These are phyloP conservation scores for Pitangus sulphuratus DNA, from an alignment of 2,797 vertebrate genomes.

Conservation along the genomic window DNA sequence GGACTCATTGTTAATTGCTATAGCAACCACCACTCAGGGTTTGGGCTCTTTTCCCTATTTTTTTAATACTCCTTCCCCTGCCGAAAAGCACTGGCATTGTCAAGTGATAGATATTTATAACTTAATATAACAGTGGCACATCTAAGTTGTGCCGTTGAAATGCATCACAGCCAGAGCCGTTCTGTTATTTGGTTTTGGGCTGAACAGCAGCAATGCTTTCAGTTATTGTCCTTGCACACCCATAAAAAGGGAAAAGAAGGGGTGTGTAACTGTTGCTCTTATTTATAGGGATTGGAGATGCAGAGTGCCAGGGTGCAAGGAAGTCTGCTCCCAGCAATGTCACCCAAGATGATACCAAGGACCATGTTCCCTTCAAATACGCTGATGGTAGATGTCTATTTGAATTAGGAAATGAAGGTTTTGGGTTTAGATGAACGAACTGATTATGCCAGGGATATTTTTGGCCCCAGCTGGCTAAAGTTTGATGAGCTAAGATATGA, in stretches of 20 bases:
- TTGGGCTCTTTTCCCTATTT: neutral
- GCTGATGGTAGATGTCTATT: constrained; percentile 12
- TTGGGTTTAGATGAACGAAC: constrained; percentile 12
- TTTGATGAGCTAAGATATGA: constrained; percentile 39
- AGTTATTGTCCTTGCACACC: constrained; percentile 61
- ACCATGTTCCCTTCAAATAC: neutral
- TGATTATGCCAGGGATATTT: constrained; percentile 52
- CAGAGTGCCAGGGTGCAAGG: neutral
- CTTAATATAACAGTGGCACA: constrained; percentile 67
- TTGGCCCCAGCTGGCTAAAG: constrained; percentile 32
- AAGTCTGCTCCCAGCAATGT: neutral
- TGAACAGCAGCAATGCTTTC: constrained; percentile 72
- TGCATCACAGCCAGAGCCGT: constrained; percentile 60
- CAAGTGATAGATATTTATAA: constrained; percentile 78
- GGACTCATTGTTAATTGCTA: constrained; percentile 73
- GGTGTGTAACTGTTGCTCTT: constrained; percentile 61
- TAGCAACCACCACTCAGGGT: constrained; percentile 66
- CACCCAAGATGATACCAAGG: neutral
- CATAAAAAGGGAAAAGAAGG: constrained; percentile 41
- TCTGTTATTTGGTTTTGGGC: constrained; percentile 74
- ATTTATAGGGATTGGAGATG: constrained; percentile 48
- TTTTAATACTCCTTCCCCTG: constrained; percentile 3
- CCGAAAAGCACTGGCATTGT: constrained; percentile 58
- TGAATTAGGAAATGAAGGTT: constrained; percentile 34
- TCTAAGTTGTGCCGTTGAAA: constrained; percentile 61